Evolutionary conservation across 2,113 vertebrate genomes (phyloP), one percentile per base, ranked within the genome.

Genomic region (Henicopernis longicauda): DNA sequence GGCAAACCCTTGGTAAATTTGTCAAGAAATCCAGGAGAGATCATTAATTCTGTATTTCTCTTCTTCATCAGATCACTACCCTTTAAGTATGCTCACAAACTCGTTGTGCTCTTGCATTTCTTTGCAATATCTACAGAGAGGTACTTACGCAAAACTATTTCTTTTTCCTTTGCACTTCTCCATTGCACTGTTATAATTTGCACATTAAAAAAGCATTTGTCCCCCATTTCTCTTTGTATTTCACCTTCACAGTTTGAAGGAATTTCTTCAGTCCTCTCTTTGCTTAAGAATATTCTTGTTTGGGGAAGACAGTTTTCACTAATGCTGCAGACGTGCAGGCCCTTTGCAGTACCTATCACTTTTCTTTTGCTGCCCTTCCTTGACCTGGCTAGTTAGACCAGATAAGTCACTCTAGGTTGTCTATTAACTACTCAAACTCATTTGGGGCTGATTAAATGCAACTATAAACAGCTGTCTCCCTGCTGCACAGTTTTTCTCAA

Each of bases 11-110:
- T 47, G 40, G 57, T 36, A 55, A 65, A 91, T 67, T 27, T 49
- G 38, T 66, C 61, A 47, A 67, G 84, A 85, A 93, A 84, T 59
- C 31, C 65, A 52, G 40, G 81, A 13, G 1, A 84, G 61, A 81
- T 59, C 17, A 45, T 91, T 73, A 91, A 89, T 86, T 91, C 76
- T 86, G 38, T 54, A 45, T 86, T 81, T 94, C 73, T 93, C 49
- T 54, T 82, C 76, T 71, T 91, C 57, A 76, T 69, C 89, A 96
- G 72, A 71, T 95, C 61, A 55, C 91, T 87, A 81, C 89, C 91
- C 81, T 92, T 87, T 89, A 86, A 93, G 65, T 82, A 78, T 36
- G 54, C 52, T 63, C 95, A 72, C 76, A 78, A 93, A 83, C 77
- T 84, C 91, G 31, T 63, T 72, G 63, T 91, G 55, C 77, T 86